Base-by-base conservation (phyloP, 2,888 invertebrate species). In the Amiota communis region DNA sequence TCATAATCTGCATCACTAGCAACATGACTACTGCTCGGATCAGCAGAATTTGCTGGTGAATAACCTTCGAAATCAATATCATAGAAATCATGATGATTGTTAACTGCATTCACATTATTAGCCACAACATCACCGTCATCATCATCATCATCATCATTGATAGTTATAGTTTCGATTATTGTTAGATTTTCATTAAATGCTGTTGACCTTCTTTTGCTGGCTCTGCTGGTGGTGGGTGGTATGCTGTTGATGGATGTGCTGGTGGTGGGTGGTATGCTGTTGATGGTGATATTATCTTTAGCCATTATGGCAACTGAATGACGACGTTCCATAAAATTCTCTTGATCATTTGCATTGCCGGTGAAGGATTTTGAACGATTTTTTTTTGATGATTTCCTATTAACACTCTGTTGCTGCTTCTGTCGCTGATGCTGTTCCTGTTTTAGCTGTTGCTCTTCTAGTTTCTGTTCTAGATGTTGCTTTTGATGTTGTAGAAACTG, bases 301-400 rank as follows among this genome's bases (percentile, higher is more conserved):
- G 83, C 78, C 83, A 83, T 84, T 8, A 80, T 79, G 61, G 79
- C 82, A 59, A 85, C 85, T 15, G 83, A 83, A 46, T 80, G 81
- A 0, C 85, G 78, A 1, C 83, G 77, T 53, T 81, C 81, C 0
- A 68, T 8, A 8, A 63, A 15, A 57, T 46, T 51, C 4, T 72
- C 15, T 2, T 72, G 67, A 1, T 69, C 71, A n/a, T 70, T 71
- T 10, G 75, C 73, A 13, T 75, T 77, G 36, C 36, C 36, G 6
- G 2, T 36, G n/a, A 84, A 70, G 0, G 85, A 84, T 17, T 83
- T 81, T 17, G 83, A 83, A 6, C 85, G 83, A 23, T 83, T 78
- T 36, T 2, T 0, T 36, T 36, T 36, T 36, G 36, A 6, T 36
- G 6, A 36, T 2, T 36, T 36, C 6, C 8, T 36, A 36, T 36